A percentile compares a stretch with the other conserved stretches of the same genome.
phyloP scores from a whole-genome alignment of 1,140 invertebrate species.

The Myzus persicae region DNA sequence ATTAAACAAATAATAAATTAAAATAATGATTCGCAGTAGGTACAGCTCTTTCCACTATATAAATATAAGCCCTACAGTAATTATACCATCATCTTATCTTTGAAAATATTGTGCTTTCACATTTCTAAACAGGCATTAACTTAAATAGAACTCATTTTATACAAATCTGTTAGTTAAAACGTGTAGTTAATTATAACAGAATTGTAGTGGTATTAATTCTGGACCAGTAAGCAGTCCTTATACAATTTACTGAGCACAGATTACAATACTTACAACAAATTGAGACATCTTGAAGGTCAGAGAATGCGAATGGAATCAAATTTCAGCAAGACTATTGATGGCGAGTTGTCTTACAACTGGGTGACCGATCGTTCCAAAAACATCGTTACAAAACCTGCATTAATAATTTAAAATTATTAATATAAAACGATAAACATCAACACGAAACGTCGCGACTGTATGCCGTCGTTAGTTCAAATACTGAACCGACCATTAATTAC shows the following conservation, averaged over 20 bases:
- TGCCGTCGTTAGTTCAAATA: neutral
- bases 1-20: too few relatives aligned
- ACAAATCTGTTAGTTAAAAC: too few relatives aligned
- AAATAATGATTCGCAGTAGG: too few relatives aligned
- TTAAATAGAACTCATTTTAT: too few relatives aligned
- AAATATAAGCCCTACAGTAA: too few relatives aligned
- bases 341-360: neutral
- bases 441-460: neutral
- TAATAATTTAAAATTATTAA: neutral
- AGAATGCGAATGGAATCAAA: neutral
- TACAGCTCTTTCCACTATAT: too few relatives aligned
- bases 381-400: neutral
- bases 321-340: neutral
- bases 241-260: neutral
- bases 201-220: too few relatives aligned
- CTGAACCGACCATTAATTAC: neutral
- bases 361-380: neutral
- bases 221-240: too few relatives aligned
- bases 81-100: too few relatives aligned
- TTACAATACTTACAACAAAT: neutral
- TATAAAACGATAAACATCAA: neutral
- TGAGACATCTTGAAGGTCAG: neutral
- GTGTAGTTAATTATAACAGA: too few relatives aligned
- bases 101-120: too few relatives aligned
- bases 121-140: too few relatives aligned